Base-by-base conservation (phyloP, 2,797 vertebrate species). In the Myoxocephalus aenaeus region DNA sequence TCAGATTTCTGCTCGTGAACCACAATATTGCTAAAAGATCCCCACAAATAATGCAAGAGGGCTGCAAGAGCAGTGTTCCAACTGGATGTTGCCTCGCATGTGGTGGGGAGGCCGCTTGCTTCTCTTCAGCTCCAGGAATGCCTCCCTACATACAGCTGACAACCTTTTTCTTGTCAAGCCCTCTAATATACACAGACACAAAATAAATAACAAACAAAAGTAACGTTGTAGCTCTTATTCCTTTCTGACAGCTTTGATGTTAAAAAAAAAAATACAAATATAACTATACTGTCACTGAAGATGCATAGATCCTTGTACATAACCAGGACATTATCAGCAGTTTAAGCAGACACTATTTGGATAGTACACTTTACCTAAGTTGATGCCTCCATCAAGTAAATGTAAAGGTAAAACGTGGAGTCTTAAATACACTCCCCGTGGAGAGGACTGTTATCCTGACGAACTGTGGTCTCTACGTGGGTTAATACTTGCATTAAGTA, bases 51-150 rank as follows among this genome's bases (percentile, higher is more conserved):
- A 29, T 58, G 53, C 27, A 65, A 20, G 17, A 57, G 4, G 27
- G 40, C 22, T 34, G 42, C 17, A 40, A 12, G 1, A 57, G 27
- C 11, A 57, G 15, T 63, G 66, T 17, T 56, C 62, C 53, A 82
- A 84, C 7, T 14, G 76, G 57, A 77, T 63, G 62, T 78, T 81
- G 18, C 67, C 38, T 59, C 17, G 6, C 40, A 46, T 22, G 51
- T 38, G 36, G 22, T 10, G 29, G 12, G 7, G 3, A 40, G 38
- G 20, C 18, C 53, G 58, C 50, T 36, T 32, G 9, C 44, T 36
- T 65, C 22, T 38, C 4, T 53, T 59, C 18, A 32, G 38, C 40
- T 70, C 58, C 5, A 5, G 20, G 15, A 65, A 40, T 42, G 29
- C 17, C 1, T 44, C 11, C 1, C 2, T 51, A 73, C 17, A 36